Evolutionary conservation across 1,140 invertebrate species (phyloP), one percentile per base, ranked within the genome.

Genomic region (Hycleus phaleratus): DNA sequence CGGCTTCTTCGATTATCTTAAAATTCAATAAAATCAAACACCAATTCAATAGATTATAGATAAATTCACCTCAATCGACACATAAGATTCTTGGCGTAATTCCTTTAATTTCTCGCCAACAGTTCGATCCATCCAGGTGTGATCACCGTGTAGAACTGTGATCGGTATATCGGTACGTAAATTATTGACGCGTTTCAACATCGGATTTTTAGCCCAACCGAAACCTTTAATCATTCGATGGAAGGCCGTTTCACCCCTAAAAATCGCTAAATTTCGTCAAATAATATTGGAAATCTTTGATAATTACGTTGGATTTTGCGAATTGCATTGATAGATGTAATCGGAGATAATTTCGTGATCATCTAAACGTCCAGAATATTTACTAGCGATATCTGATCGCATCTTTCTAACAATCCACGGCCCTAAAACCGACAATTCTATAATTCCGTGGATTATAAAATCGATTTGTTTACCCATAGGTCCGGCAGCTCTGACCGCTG

Each of bases 311-410:
- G 95, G 95, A 49, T 80, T 82, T 76, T 95, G 93, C 40, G 90
- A 86, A 78, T 98, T 98, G 67, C 93, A 96, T 70, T 98, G 95
- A 75, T 95, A 95, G 60, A 98, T 90, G 71, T 98, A 98, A 64
- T 95, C 87, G 12, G 91, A 85, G 70, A 98, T 88, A 26, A 88
- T 75, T 49, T 79, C 79, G 18, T 84, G 78, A 24, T 90, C 84
- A 6, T 85, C 82, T 32, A 93, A 77, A 12, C 87, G 68, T 24
- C 77, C 74, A 12, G 82, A 67, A 77, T 92, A 98, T 71, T 95
- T 95, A 59, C 83, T 82, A 18, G 88, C 82, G 43, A 98, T 83
- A 74, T 97, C 95, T 3, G 93, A 88, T 40, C 95, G 75, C 0
- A 89, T 84, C 70, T 85, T 89, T 69, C 86, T 81, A 47, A 97